phyloP scores from a whole-genome alignment of 2,888 invertebrate genomes.

The Apamea crenata region DNA sequence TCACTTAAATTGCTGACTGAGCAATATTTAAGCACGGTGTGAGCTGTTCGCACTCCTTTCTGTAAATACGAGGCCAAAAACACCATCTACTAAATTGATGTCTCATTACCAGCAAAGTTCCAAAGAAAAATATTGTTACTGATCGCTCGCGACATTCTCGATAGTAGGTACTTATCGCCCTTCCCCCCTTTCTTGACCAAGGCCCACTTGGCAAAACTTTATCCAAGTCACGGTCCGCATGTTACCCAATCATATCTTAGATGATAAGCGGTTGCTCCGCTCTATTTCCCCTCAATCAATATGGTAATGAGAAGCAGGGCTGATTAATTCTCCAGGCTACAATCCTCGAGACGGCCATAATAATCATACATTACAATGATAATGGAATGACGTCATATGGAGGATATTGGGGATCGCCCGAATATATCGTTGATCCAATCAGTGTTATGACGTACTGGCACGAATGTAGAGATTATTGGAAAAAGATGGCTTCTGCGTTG shows the following conservation, averaged over 20 bases:
- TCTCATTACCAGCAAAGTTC: not conserved
- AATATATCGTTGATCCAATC: constrained; percentile 33
- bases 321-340: constrained; percentile 41
- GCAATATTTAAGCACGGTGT: no score
- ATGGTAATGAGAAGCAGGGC: constrained; percentile 40
- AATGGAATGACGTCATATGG: constrained; percentile 29
- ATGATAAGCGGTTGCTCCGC: constrained; percentile 29
- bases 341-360: constrained; percentile 11
- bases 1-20: not conserved
- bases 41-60: not conserved
- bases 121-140: not conserved
- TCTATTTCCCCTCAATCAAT: constrained; percentile 43
- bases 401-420: not conserved
- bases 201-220: not conserved
- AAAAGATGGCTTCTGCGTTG: not conserved
- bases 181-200: not conserved
- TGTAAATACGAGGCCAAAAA: not conserved
- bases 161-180: not conserved
- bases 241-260: not conserved
- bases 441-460: not conserved
- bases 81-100: not conserved
- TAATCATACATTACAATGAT: constrained; percentile 47
- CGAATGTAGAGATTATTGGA: not conserved
- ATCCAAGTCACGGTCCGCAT: constrained; percentile 3
- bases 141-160: not conserved